phyloP scores from a whole-genome alignment of 2,113 vertebrate species.

The Triplophysa rosa region DNA sequence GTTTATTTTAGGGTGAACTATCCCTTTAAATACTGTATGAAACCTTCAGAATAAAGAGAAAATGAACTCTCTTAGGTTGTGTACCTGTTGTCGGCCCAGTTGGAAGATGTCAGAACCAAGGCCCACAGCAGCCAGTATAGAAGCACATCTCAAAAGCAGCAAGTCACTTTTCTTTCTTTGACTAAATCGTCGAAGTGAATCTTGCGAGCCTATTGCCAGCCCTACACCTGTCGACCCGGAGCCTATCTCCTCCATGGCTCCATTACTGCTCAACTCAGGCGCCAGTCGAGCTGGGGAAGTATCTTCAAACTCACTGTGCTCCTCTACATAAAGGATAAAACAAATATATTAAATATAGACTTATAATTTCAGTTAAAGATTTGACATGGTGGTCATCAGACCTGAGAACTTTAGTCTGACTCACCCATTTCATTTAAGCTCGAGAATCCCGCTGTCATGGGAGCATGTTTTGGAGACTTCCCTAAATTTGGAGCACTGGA shows the following conservation, averaged over 20 bases:
- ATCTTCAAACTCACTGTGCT: slow-evolving; percentile 70
- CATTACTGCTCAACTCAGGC: slow-evolving; percentile 72
- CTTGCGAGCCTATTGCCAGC: slow-evolving; percentile 55
- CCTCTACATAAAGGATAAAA: slow-evolving; percentile 64
- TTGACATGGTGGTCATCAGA: neutral
- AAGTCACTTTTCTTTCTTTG: slow-evolving; percentile 82
- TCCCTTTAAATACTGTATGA: no score
- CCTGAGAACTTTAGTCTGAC: slow-evolving; percentile 6
- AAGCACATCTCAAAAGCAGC: slow-evolving; percentile 80
- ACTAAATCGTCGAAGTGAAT: slow-evolving; percentile 65
- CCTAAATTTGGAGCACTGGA: slow-evolving; percentile 89
- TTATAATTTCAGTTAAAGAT: neutral
- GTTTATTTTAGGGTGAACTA: no score
- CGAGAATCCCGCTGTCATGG: slow-evolving; percentile 82
- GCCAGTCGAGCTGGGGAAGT: slow-evolving; percentile 63
- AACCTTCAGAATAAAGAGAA: no score
- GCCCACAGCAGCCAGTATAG: slow-evolving; percentile 81
- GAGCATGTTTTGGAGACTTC: slow-evolving; percentile 86
- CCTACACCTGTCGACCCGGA: slow-evolving; percentile 62
- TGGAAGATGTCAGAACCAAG: slow-evolving; percentile 81
- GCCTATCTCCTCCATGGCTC: slow-evolving; percentile 67
- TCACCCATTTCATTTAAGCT: slow-evolving; percentile 92
- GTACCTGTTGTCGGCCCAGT: slow-evolving; percentile 75
- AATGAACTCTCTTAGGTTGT: slow-evolving; percentile 3
- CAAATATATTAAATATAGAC: neutral